Conservation (phyloP, 2,797 vertebrate species). For the Notolabrus celidotus region DNA sequence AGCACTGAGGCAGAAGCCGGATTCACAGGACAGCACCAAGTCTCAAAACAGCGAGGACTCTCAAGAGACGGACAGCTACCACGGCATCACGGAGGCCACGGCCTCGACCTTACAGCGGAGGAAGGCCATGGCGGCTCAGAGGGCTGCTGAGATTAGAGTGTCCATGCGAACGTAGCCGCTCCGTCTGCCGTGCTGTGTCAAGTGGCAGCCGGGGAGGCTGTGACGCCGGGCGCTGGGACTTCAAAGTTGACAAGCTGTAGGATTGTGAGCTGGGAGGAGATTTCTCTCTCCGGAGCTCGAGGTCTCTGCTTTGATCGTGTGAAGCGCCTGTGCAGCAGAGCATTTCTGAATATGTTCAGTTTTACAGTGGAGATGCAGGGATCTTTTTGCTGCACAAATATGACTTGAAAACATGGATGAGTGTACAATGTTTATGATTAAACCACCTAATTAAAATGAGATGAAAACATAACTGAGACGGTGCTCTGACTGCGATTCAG, state of each 20-base stretch:
- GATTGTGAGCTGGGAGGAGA: constrained; percentile 41
- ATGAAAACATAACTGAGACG: constrained; percentile 11
- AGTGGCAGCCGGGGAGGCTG: constrained; percentile 18
- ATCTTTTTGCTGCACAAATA: constrained; percentile 9
- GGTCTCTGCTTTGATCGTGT: constrained; percentile 46
- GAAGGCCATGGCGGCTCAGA: constrained; percentile 77
- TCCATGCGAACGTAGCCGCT: constrained; percentile 58
- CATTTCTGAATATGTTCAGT: constrained; percentile 32
- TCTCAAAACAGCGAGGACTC: constrained; percentile 82
- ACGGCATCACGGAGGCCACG: constrained; percentile 61
- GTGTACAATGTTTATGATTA: constrained; percentile 17
- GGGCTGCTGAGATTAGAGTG: constrained; percentile 66
- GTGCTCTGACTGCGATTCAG: constrained; percentile 48
- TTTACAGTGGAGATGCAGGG: constrained; percentile 36
- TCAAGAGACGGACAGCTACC: constrained; percentile 75
- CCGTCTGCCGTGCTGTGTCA: constrained; percentile 1
- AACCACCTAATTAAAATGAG: constrained; percentile 26
- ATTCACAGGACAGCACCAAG: constrained; percentile 86
- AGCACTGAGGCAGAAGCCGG: constrained; percentile 82
- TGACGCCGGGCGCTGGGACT: constrained; percentile 35
- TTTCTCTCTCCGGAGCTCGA: constrained; percentile 35
- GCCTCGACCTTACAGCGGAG: constrained; percentile 56
- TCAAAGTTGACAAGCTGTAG: constrained; percentile 50
- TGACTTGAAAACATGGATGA: constrained; percentile 39
- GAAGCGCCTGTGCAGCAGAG: constrained; percentile 40